phyloP scores from a whole-genome alignment of 2,888 invertebrate species.

The Erebia palarica region DNA sequence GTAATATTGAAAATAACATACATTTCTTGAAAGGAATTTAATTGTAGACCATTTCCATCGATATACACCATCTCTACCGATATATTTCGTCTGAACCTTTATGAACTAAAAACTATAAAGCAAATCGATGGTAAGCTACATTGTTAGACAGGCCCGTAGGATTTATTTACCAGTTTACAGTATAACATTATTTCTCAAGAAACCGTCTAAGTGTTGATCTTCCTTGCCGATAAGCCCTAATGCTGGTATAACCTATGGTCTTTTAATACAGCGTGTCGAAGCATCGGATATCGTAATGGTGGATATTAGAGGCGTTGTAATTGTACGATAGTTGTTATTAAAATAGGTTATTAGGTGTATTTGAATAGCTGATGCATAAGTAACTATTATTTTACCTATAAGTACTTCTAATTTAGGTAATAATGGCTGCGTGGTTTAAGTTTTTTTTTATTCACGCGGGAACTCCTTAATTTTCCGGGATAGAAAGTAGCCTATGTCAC shows the following conservation, averaged over 20 bases:
- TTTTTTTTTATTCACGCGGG: too few relatives aligned
- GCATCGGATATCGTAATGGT: conserved; percentile 39
- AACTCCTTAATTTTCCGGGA: too few relatives aligned
- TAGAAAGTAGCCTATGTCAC: too few relatives aligned
- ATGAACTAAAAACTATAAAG: conserved; percentile 30
- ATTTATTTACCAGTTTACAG: conserved; percentile 42
- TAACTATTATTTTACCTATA: neutral
- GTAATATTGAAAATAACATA: neutral
- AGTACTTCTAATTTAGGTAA: too few relatives aligned
- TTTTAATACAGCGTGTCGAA: conserved; percentile 44
- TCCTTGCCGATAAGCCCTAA: conserved; percentile 41
- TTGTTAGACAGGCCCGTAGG: conserved; percentile 31
- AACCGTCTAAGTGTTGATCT: conserved; percentile 42
- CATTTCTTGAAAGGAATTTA: neutral
- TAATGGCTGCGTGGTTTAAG: too few relatives aligned
- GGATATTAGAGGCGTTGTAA: conserved; percentile 34
- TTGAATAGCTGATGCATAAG: conserved; percentile 7
- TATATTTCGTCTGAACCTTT: conserved; percentile 14
- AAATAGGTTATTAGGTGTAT: conserved; percentile 7
- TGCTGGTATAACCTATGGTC: conserved; percentile 48
- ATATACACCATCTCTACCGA: conserved; percentile 5
- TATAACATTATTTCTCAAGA: conserved; percentile 47
- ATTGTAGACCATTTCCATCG: neutral
- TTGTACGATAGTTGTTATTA: conserved; percentile 24
- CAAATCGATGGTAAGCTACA: conserved; percentile 32